Base-by-base conservation (phyloP, 2,797 vertebrate species). In the Pantherophis vulpinus region DNA sequence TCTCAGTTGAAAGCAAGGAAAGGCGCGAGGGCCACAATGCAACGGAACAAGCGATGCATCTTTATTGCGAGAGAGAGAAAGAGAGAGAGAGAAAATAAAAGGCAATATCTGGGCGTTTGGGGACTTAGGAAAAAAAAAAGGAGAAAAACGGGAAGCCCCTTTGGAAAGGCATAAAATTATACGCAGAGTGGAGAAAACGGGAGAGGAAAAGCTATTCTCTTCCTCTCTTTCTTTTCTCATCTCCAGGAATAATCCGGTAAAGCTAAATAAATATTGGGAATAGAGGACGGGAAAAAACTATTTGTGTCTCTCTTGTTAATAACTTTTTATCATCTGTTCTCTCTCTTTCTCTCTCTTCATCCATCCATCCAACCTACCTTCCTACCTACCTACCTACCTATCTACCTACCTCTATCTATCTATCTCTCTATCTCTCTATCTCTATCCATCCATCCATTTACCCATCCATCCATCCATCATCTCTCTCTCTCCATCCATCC, bases 271-370 rank as follows among this genome's bases (percentile, higher is more conserved):
- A 55, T 87, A 54, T 70, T 70, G 51, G 51, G 54, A 55, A 25
- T 55, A 16, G 27, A 16, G 51, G 27, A n/a, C 0, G 29, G 5
- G 7, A 0, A 7, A 9, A 29, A 87, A 29, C 25, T 0, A 2
- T 13, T 51, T 51, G 20, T 27, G 9, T 4, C 25, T 54, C 61
- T 63, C 29, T n/a, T 29, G 27, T 29, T 29, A 13, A n/a, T 66
- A 66, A 4, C 11, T n/a, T 25, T 60, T 60, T 60, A 60, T 60
- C 55, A 56, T 56, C 4, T 13, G 16, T 56, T 14, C 14, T 56
- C 13, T 16, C 55, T 56, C 3, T 4, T 13, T 55, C 54, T 13
- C 54, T 55, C 54, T 13, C 54, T 56, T 18, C 11, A 18, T 59
- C 18, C 2, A 58, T 58, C 47, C 47, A 51, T 51, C 47, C 6